Evolutionary conservation across 1,140 invertebrate species (phyloP), one percentile per base, ranked within the genome.

Genomic region (Drosophila varians): DNA sequence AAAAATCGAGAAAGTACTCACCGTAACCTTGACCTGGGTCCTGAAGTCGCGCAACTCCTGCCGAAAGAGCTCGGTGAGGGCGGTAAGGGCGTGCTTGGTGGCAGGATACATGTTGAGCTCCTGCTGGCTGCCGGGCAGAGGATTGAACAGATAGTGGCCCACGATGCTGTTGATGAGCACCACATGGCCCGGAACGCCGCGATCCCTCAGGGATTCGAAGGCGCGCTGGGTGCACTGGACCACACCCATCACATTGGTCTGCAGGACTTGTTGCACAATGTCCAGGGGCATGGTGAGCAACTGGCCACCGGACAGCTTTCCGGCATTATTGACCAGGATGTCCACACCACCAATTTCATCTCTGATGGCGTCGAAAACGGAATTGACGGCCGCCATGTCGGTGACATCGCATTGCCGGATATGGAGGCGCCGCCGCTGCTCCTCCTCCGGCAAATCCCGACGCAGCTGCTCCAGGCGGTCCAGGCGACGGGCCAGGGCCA

Each of bases 311-410:
- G 79, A 57, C 0, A 92, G 77, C 1, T 94, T 80, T 0, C 94
- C 96, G 0, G 96, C 96, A 89, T 95, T 96, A 79, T 96, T 97
- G 18, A 97, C 91, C 36, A 96, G 91, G 1, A 96, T 91, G 73
- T 96, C 94, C 0, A 95, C 90, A 4, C 93, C 92, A 6, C 94
- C 94, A 52, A 94, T 90, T 4, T 93, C 87, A 2, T 80, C 64
- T 5, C 93, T 90, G 2, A 94, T 92, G 90, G 92, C 93, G 36
- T 92, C 90, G 80, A 95, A 96, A 49, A 94, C 93, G 5, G 90
- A 83, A 12, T 92, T 82, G 11, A 96, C 93, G n/a, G 95, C 93
- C 0, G 91, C 89, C 49, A 94, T 92, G 25, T 94, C 92, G 0
- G 92, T 91, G 1, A 96, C 91, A 90, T 96, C 95, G 84, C 95